phyloP scores from a whole-genome alignment of 2,888 invertebrate species.

The Melanchra persicariae region DNA sequence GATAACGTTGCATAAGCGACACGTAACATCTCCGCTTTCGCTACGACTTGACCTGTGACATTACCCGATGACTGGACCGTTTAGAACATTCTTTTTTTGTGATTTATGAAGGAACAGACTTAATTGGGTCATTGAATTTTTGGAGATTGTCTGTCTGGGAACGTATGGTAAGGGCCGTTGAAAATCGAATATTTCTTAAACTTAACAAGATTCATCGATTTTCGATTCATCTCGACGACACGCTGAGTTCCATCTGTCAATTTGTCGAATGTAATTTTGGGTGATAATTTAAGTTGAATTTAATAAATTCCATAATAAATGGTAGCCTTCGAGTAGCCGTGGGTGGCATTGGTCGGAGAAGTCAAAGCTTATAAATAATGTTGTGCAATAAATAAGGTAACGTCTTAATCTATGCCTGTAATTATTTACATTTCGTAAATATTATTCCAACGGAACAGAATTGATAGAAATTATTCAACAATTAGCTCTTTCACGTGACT shows the following conservation, averaged over 20 bases:
- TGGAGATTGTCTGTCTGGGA: slow-evolving; percentile 10
- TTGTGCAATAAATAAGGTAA: slow-evolving; percentile 14
- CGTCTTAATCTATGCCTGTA: neutral
- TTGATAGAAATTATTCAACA: too few species aligned
- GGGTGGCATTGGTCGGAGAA: slow-evolving; percentile 24
- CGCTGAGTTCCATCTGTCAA: slow-evolving; percentile 37
- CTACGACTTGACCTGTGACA: slow-evolving; percentile 67
- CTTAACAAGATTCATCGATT: neutral
- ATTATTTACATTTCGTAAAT: neutral
- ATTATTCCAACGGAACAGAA: too few species aligned
- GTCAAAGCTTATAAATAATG: slow-evolving; percentile 11
- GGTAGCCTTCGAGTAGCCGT: slow-evolving; percentile 24
- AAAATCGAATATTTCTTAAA: slow-evolving; percentile 6
- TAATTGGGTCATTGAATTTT: slow-evolving; percentile 48
- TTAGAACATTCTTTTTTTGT: slow-evolving; percentile 63
- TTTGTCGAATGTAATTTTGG: slow-evolving; percentile 27
- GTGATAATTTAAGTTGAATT: slow-evolving; percentile 15
- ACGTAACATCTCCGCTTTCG: slow-evolving; percentile 73
- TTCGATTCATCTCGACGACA: slow-evolving; percentile 12
- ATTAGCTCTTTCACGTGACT: too few species aligned
- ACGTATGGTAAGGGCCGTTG: slow-evolving; percentile 3
- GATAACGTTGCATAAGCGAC: slow-evolving; percentile 63
- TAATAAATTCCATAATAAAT: slow-evolving; percentile 29
- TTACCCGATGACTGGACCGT: slow-evolving; percentile 60
- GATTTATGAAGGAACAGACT: slow-evolving; percentile 63